Percentiles rank a stretch among this genome's conserved stretches.
These are phyloP conservation scores for Dryocosmus kuriphilus DNA, from an alignment of 2,888 invertebrate genomes.

Conservation along the genomic window DNA sequence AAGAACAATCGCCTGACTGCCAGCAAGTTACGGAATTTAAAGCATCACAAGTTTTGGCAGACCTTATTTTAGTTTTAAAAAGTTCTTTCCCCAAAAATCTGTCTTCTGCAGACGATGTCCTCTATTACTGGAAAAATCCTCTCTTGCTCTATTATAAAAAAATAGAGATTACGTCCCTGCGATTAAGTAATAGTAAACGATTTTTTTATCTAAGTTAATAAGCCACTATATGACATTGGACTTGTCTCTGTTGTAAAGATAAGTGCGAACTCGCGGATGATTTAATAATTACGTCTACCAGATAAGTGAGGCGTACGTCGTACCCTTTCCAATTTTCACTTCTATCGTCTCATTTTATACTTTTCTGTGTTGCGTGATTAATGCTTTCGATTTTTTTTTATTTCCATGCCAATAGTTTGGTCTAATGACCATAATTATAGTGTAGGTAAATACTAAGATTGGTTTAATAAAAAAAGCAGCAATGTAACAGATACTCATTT, in stretches of 20 bases:
- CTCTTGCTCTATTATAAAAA: no score
- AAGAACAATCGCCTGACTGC: no score
- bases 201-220: not conserved
- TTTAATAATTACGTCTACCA: not conserved
- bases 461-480: not conserved
- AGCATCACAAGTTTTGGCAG: no score
- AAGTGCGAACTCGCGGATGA: not conserved
- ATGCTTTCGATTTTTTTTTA: not conserved
- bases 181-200: no score
- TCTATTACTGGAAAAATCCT: no score
- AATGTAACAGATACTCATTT: not conserved
- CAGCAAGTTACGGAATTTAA: no score
- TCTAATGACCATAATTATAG: not conserved
- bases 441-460: not conserved
- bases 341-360: not conserved
- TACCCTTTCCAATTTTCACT: not conserved
- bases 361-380: not conserved
- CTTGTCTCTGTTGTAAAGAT: not conserved
- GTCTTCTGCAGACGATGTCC: no score
- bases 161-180: no score
- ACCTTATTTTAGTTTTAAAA: no score
- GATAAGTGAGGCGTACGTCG: not conserved
- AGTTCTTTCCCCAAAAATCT: no score
- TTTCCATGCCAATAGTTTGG: not conserved
- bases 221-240: not conserved